These are phyloP conservation scores for Saiga tatarica DNA, from an alignment of 2,113 vertebrate species.

Conservation along the genomic window DNA sequence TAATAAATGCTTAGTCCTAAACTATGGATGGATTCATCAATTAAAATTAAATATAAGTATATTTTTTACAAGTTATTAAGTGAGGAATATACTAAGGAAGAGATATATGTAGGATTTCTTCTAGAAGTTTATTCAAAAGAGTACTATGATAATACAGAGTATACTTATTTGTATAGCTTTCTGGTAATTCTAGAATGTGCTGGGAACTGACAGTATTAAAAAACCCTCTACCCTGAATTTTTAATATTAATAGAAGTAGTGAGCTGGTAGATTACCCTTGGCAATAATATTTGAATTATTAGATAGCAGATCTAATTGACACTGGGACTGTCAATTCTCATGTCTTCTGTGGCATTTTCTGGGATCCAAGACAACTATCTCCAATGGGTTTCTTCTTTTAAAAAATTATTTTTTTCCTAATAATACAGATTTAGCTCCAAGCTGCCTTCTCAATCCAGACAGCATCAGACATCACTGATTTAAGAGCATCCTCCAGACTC, in stretches of 20 bases:
- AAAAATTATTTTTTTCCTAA: not conserved
- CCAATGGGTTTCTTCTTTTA: not conserved
- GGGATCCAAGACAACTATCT: not conserved
- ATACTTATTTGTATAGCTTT: not conserved
- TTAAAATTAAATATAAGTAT: not conserved
- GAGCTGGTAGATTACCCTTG: not conserved
- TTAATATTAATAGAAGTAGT: not conserved
- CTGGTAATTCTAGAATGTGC: not conserved
- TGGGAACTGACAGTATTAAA: not conserved
- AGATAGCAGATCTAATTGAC: not conserved
- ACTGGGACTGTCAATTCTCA: not conserved
- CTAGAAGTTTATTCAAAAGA: not conserved
- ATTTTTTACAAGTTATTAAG: not conserved
- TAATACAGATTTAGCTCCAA: not conserved
- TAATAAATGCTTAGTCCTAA: not conserved
- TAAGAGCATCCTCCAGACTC: not conserved
- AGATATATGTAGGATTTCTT: not conserved
- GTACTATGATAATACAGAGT: not conserved
- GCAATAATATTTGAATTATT: not conserved
- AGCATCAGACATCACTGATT: not conserved
- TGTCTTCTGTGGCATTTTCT: not conserved
- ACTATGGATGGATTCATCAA: not conserved
- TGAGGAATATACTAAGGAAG: not conserved
- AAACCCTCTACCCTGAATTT: not conserved
- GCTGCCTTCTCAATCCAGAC: not conserved